Evolutionary conservation across 1,140 invertebrate genomes (phyloP).

Genomic region (Pollicipes pollicipes): DNA sequence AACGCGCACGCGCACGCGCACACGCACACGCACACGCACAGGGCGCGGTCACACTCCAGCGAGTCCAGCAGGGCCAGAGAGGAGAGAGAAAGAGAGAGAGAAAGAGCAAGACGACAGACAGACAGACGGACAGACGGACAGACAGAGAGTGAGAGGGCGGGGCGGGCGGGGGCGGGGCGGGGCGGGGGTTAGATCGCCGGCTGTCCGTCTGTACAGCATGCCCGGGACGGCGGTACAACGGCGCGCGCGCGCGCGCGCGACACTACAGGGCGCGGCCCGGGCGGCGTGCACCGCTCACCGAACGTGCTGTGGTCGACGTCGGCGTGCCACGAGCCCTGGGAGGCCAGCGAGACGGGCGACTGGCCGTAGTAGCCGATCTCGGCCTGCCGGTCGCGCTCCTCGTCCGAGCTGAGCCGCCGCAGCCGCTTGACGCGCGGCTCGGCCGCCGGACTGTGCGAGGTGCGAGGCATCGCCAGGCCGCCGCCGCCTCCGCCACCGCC

Average conservation of each 20-base stretch:
- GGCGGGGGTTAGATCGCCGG: too few species aligned
- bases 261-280: too few species aligned
- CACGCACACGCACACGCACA: background rate
- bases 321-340: constrained; percentile 37
- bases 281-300: background rate
- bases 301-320: constrained; percentile 36
- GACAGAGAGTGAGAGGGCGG: background rate
- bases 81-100: too few species aligned
- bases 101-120: too few species aligned
- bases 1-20: background rate
- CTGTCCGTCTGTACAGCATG: background rate
- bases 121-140: too few species aligned
- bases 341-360: constrained; percentile 34
- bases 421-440: constrained; percentile 36
- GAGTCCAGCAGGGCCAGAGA: background rate
- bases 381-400: constrained; percentile 23
- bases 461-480: constrained; percentile 25
- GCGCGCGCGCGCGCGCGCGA: too few species aligned
- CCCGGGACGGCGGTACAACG: background rate
- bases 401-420: constrained; percentile 31
- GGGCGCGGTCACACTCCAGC: background rate
- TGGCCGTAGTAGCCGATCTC: constrained; percentile 39
- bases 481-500: too few species aligned
- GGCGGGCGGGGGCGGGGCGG: too few species aligned
- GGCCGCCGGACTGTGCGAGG: constrained; percentile 29